Evolutionary conservation across 2,797 vertebrate genomes (phyloP), one percentile per base, ranked within the genome.

Genomic region (Phrynocephalus forsythii): DNA sequence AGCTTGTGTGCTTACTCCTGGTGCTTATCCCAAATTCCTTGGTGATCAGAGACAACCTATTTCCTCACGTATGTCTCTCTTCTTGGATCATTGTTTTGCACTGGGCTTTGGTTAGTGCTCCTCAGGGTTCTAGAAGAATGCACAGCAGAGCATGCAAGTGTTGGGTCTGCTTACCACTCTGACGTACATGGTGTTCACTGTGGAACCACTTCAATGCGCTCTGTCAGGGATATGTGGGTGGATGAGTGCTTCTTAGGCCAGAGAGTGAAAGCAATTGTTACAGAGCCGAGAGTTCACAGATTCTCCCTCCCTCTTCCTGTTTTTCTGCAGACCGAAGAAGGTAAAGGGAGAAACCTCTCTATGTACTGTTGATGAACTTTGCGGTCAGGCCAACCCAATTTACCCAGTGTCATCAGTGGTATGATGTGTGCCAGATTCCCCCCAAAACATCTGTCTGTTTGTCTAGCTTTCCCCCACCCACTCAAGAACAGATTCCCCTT

Each of bases 241-340:
- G 11, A 30, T 50, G 26, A 66, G 16, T 24, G 75, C 44, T 75
- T 26, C 28, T 44, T 52, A 44, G 67, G 79, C 30, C 44, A 60
- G 24, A 18, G 60, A 88, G 84, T 82, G 60, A 88, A 88, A 88
- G 71, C 33, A 75, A 16, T 67, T 7, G 52, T 88, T 88, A 76
- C 28, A 85, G 79, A 44, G 13, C 26, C 85, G 60, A 5, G 48
- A n/a, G 60, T 20, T 75, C 69, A 75, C n/a, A 85, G 78, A 20
- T 76, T 26, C n/a, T 38, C 82, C 84, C 83, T 87, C 72, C 73
- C 79, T 77, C 71, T 87, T 87, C 86, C 79, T 82, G 71, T 88
- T 88, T 87, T 88, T 79, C 60, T 88, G 26, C 71, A 77, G 82
- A 82, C 30, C 67, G 60, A 76, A 56, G 38, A 76, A 44, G 10